These are phyloP conservation scores for Dipodomys spectabilis DNA, from an alignment of 2,113 vertebrate species.

Conservation along the genomic window DNA sequence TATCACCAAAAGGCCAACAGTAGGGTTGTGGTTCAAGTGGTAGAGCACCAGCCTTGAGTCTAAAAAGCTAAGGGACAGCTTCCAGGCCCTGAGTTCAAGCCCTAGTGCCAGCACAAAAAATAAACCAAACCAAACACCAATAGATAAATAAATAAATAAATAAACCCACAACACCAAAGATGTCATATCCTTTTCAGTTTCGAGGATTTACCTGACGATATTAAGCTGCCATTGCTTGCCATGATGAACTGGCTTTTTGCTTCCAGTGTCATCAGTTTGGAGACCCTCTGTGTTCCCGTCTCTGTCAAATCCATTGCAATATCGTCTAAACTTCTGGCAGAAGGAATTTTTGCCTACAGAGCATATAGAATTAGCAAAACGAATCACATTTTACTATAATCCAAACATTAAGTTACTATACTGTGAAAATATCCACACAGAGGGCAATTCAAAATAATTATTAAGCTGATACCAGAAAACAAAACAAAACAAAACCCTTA, in stretches of 20 bases:
- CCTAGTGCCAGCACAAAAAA: too few species aligned
- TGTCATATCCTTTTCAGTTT: not conserved
- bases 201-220: conserved; percentile 92
- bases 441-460: not conserved
- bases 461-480: not conserved
- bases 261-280: conserved; percentile 89
- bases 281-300: conserved; percentile 88
- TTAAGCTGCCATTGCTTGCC: conserved; percentile 97
- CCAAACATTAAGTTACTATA: not conserved
- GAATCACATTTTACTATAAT: not conserved
- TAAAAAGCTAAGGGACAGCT: too few species aligned
- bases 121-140: too few species aligned
- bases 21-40: too few species aligned
- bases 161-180: not conserved
- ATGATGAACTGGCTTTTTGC: conserved; percentile 95
- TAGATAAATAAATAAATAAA: too few species aligned
- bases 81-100: too few species aligned
- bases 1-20: too few species aligned
- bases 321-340: conserved; percentile 94
- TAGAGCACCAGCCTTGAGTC: too few species aligned
- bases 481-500: not conserved
- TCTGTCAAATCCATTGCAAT: conserved; percentile 96
- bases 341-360: conserved; percentile 93
- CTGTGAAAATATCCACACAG: not conserved
- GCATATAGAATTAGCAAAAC: conserved; percentile 1